Conservation (phyloP, 2,888 invertebrate genomes). For the Molorchus minor region DNA sequence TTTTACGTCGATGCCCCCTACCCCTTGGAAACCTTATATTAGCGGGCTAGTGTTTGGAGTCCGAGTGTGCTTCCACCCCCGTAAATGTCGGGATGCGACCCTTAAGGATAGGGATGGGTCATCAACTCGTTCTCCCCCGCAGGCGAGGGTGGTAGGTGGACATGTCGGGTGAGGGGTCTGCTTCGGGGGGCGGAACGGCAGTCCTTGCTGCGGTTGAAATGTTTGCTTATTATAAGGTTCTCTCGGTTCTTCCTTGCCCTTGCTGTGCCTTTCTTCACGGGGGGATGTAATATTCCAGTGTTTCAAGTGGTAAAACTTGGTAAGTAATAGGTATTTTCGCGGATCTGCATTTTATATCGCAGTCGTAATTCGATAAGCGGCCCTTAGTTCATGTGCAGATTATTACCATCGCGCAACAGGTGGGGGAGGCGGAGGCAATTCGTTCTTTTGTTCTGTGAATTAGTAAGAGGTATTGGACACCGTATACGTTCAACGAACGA, state of each 20-base stretch:
- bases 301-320: neutral
- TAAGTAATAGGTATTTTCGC: neutral
- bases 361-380: no score
- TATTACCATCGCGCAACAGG: no score
- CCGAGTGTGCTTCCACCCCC: constrained; percentile 34
- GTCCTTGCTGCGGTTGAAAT: constrained; percentile 43
- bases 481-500: no score
- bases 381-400: no score
- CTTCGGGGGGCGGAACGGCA: constrained; percentile 34
- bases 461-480: no score
- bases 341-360: no score
- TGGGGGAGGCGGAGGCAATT: no score
- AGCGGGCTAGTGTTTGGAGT: constrained; percentile 44
- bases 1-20: constrained; percentile 45
- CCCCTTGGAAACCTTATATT: constrained; percentile 51
- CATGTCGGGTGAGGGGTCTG: constrained; percentile 45
- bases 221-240: constrained; percentile 33
- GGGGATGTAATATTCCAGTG: neutral
- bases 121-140: constrained; percentile 40
- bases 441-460: no score
- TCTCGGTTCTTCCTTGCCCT: constrained; percentile 11
- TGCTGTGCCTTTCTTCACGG: constrained; percentile 10
- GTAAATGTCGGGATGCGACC: constrained; percentile 36
- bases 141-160: constrained; percentile 39
- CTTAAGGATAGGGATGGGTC: constrained; percentile 45